Conservation (phyloP, 2,797 vertebrate genomes). For the Danio choprae region DNA sequence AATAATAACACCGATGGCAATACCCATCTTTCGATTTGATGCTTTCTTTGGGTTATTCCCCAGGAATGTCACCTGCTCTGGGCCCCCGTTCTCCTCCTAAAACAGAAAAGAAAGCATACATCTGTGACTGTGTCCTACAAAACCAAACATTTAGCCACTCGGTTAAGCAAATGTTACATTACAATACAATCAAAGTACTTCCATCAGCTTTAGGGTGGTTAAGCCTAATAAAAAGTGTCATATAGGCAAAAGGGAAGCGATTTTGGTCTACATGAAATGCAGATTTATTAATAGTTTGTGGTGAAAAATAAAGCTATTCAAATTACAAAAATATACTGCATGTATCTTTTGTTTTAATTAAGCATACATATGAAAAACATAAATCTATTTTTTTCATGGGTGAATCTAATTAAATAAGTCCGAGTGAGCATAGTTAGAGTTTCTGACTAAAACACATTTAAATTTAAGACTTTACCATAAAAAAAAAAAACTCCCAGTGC, state of each 20-base stretch:
- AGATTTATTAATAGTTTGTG: too few relatives aligned
- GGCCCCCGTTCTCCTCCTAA: slow-evolving; percentile 60
- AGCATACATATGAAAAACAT: too few relatives aligned
- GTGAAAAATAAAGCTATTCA: too few relatives aligned
- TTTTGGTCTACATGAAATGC: neutral
- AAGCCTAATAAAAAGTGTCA: neutral
- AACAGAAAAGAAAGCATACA: neutral
- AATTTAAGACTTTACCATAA: too few relatives aligned
- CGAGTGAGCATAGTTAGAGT: too few relatives aligned
- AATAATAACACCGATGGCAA: slow-evolving; percentile 67
- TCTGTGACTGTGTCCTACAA: neutral
- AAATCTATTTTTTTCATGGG: too few relatives aligned
- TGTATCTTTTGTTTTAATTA: too few relatives aligned
- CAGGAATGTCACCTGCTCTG: slow-evolving; percentile 73
- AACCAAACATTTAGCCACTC: neutral
- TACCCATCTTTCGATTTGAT: slow-evolving; percentile 34
- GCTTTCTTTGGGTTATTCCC: slow-evolving; percentile 64
- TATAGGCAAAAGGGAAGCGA: neutral
- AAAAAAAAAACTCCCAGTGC: too few relatives aligned
- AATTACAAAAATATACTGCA: too few relatives aligned
- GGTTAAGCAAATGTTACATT: neutral
- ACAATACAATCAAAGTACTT: too few relatives aligned
- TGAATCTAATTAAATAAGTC: too few relatives aligned
- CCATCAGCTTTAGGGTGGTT: neutral
- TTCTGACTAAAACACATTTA: too few relatives aligned